Conservation (phyloP, 2,113 vertebrate species). For the Petaurus breviceps region DNA sequence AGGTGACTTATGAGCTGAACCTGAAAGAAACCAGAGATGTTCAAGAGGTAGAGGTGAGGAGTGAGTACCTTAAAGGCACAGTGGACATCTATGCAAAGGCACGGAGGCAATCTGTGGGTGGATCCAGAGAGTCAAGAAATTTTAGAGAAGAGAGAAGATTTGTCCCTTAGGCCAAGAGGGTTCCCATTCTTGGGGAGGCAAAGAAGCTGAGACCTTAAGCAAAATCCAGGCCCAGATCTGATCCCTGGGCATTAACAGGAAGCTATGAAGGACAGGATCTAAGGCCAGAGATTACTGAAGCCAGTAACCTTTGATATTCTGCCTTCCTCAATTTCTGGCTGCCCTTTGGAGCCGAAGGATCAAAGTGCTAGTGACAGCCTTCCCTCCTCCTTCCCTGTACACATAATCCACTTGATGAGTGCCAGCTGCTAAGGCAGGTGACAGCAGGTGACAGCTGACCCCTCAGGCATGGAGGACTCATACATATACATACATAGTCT, state of each 20-base stretch:
- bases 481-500: neutral
- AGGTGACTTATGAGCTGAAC: neutral
- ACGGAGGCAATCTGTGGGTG: neutral
- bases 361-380: neutral
- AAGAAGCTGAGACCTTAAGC: neutral
- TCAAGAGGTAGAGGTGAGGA: neutral
- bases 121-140: neutral
- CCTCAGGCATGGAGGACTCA: neutral
- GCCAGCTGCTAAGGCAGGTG: neutral
- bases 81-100: neutral
- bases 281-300: neutral
- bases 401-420: neutral
- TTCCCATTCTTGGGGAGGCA: neutral
- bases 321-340: neutral
- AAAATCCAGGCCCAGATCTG: neutral
- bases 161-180: neutral
- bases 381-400: neutral
- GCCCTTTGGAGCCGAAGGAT: neutral
- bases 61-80: neutral
- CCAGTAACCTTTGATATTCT: neutral
- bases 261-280: neutral
- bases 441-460: neutral
- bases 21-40: neutral
- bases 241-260: neutral
- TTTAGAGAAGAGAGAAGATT: neutral